A percentile compares a stretch with the other conserved stretches of the same genome.
These are phyloP conservation scores for Tetragonula carbonaria DNA, from an alignment of 2,888 invertebrate species.

Conservation along the genomic window DNA sequence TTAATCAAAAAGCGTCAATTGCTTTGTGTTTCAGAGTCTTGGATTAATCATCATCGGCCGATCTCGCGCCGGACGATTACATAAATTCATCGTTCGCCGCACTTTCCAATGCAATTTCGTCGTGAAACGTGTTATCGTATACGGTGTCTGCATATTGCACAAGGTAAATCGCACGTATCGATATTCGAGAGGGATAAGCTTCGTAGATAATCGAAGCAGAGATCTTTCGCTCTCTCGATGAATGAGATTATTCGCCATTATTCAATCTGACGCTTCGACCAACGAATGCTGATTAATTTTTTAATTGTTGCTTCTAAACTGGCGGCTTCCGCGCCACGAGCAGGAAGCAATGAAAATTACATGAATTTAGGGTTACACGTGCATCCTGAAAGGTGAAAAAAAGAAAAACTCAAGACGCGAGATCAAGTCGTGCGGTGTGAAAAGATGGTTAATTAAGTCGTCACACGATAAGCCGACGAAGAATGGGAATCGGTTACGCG, in stretches of 20 bases:
- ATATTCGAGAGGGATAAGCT: constrained; percentile 14
- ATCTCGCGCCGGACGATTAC: constrained; percentile 18
- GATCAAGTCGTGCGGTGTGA: not conserved
- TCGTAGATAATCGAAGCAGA: not conserved
- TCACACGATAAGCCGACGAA: not conserved
- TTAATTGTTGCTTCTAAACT: not conserved
- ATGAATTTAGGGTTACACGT: not conserved
- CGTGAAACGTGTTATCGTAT: not conserved
- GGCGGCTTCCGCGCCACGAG: not conserved
- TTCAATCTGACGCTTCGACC: not conserved
- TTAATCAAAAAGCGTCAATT: not conserved
- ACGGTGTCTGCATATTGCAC: not conserved
- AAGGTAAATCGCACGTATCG: constrained; percentile 3
- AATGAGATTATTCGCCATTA: not conserved
- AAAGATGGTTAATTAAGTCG: not conserved
- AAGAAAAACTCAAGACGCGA: no score
- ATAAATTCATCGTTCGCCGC: constrained; percentile 42
- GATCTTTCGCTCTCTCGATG: not conserved
- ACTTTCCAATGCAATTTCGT: constrained; percentile 45
- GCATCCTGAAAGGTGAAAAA: not conserved
- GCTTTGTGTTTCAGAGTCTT: not conserved
- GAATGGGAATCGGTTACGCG: not conserved
- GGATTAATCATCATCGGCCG: not conserved
- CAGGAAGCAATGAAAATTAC: not conserved
- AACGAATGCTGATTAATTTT: not conserved